Percentiles rank a stretch among this genome's conserved stretches.
Conservation (phyloP, 64 coral and sea anemone species). For the Montipora sp. region DNA sequence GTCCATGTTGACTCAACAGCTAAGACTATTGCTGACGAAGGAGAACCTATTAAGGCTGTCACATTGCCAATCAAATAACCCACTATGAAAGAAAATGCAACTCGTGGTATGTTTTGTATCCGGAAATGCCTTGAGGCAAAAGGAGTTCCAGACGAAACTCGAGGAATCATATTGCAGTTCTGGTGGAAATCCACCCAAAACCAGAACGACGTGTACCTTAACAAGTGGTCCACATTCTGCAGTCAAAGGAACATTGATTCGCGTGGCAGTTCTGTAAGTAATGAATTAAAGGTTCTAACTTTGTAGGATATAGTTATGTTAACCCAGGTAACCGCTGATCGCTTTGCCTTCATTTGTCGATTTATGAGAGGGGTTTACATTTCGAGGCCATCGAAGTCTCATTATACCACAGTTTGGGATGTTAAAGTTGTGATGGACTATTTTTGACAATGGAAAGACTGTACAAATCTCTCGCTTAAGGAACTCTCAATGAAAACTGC, state of each 20-base stretch:
- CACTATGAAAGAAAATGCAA: slow-evolving; percentile 17
- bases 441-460: too few relatives aligned
- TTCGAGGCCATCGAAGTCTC: too few relatives aligned
- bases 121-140: not conserved
- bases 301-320: too few relatives aligned
- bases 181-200: slow-evolving; percentile 22
- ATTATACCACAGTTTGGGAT: too few relatives aligned
- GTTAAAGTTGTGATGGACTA: too few relatives aligned
- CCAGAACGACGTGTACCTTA: slow-evolving; percentile 11
- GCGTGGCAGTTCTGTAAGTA: slow-evolving; percentile 20
- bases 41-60: slow-evolving; percentile 25
- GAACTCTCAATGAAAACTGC: too few relatives aligned
- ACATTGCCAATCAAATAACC: not conserved
- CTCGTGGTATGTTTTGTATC: slow-evolving; percentile 30
- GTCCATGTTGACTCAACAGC: slow-evolving; percentile 13
- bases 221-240: slow-evolving; percentile 24
- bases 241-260: slow-evolving; percentile 54
- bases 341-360: too few relatives aligned
- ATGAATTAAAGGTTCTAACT: not conserved
- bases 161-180: slow-evolving; percentile 32
- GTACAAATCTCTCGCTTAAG: too few relatives aligned
- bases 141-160: not conserved
- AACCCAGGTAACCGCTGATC: too few relatives aligned
- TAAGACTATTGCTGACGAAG: not conserved
- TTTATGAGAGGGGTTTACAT: too few relatives aligned